A percentile compares a stretch with the other conserved stretches of the same genome.
Evolutionary conservation across 2,888 invertebrate species (phyloP).

Genomic region (Dermolepida albohirtum): DNA sequence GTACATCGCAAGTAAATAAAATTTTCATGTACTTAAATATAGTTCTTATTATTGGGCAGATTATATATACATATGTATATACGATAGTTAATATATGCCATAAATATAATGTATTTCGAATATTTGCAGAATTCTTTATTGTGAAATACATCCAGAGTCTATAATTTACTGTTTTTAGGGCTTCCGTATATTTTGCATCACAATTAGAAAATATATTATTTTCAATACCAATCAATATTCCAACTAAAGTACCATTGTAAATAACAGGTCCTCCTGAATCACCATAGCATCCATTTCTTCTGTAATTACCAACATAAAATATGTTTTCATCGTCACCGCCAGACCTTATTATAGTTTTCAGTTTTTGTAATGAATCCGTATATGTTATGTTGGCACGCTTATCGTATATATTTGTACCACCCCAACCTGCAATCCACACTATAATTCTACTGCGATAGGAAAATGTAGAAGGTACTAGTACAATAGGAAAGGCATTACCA

Average conservation of each 20-base stretch:
- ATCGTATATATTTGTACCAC: neutral
- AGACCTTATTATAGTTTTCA: neutral
- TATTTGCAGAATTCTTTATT: neutral
- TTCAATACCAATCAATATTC: slow-evolving; percentile 1
- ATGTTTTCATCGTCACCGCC: neutral
- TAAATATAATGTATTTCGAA: neutral
- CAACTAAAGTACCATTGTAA: neutral
- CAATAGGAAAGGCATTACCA: neutral
- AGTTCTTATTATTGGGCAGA: too few relatives aligned
- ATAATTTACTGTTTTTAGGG: neutral
- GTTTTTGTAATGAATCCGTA: neutral
- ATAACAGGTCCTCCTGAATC: slow-evolving; percentile 5
- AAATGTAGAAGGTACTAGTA: neutral
- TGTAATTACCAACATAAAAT: neutral
- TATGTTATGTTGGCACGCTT: neutral
- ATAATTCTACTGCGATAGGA: neutral
- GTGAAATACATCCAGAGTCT: neutral
- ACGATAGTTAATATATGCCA: too few relatives aligned
- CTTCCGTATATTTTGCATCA: slow-evolving; percentile 2
- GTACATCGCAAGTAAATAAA: too few relatives aligned
- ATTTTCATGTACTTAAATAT: too few relatives aligned
- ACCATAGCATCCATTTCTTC: neutral
- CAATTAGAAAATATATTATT: neutral
- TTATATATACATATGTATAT: too few relatives aligned
- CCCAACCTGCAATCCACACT: neutral